A percentile compares a stretch with the other conserved stretches of the same genome.
These are phyloP conservation scores for Oryzias javanicus DNA, from an alignment of 2,113 vertebrate genomes.

Conservation along the genomic window DNA sequence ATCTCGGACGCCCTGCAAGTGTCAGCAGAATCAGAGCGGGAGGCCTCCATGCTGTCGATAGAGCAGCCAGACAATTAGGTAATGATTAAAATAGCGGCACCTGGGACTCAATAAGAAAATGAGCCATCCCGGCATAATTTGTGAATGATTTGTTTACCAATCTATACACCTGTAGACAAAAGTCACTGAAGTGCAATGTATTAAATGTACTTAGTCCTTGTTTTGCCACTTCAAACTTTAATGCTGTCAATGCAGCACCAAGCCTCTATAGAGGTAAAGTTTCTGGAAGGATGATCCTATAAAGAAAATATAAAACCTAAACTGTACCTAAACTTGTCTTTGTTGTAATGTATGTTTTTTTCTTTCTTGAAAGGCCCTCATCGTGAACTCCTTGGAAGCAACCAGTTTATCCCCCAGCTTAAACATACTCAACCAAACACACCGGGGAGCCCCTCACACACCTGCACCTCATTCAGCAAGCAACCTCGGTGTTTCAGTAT, in stretches of 20 bases:
- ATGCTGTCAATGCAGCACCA: neutral
- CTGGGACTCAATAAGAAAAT: slow-evolving; percentile 89
- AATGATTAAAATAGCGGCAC: slow-evolving; percentile 89
- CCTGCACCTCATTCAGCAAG: too few relatives aligned
- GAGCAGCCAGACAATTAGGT: slow-evolving; percentile 94
- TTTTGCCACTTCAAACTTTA: slow-evolving; percentile 50
- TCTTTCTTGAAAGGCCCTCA: too few relatives aligned
- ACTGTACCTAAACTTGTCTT: too few relatives aligned
- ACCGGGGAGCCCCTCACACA: too few relatives aligned
- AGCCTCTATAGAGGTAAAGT: slow-evolving; percentile 7
- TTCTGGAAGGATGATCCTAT: neutral
- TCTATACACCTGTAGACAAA: slow-evolving; percentile 70
- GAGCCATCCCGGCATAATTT: slow-evolving; percentile 86
- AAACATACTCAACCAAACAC: too few relatives aligned
- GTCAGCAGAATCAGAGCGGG: slow-evolving; percentile 96
- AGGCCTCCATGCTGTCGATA: slow-evolving; percentile 87
- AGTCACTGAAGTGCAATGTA: slow-evolving; percentile 67
- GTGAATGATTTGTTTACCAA: slow-evolving; percentile 82
- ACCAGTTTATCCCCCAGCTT: too few relatives aligned
- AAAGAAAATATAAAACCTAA: too few relatives aligned
- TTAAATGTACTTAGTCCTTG: slow-evolving; percentile 52
- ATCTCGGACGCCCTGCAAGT: slow-evolving; percentile 81
- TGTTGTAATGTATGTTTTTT: too few relatives aligned
- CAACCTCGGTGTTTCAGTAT: too few relatives aligned
- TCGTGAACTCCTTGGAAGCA: too few relatives aligned